Base-by-base conservation (phyloP, 2,888 invertebrate genomes). In the Trichogramma evanescens region DNA sequence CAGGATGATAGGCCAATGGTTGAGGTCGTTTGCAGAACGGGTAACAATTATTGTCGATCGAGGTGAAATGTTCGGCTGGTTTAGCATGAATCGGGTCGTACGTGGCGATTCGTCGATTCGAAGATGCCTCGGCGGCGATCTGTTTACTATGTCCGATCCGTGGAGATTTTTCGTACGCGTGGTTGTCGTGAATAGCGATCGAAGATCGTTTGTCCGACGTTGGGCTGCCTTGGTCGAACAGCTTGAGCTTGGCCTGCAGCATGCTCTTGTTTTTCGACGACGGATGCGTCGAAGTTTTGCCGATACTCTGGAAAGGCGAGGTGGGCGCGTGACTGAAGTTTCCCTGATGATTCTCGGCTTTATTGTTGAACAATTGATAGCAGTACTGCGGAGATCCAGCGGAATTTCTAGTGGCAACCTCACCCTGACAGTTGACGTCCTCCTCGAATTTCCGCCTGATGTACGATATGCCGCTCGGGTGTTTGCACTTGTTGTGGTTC, bases 221-320 rank as follows among this genome's bases (percentile, higher is more conserved):
- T 2, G 26, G 26, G 26, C 26, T 2, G 6, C 61, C 63, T 10
- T 68, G 67, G 59, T 74, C 72, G 40, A 74, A 74, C 59, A 73
- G 69, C 57, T 71, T 72, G 40, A 74, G 67, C 55, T 73, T 74
- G 0, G 71, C 72, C 43, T 68, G 68, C 6, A 74, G 60, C 55
- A 66, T 66, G 9, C 69, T 66, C 1, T 68, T 68, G 41, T 65
- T 68, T 59, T 70, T 69, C 5, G 54, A 10, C 38, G 58, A 51
- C 1, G 9, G 52, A 54, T 57, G 67, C 57, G 63, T 8, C 55
- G 8, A 44, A 1, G 41, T 10, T 10, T 66, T 71, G 13, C 74
- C 73, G 38, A 77, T 76, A 48, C 70, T 76, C 4, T 70, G 72
- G 50, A 77, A 77, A 4, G 73, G 74, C 9, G 77, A 77, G 0